These are phyloP conservation scores for Rhingia campestris DNA, from an alignment of 2,888 invertebrate genomes.

Conservation along the genomic window DNA sequence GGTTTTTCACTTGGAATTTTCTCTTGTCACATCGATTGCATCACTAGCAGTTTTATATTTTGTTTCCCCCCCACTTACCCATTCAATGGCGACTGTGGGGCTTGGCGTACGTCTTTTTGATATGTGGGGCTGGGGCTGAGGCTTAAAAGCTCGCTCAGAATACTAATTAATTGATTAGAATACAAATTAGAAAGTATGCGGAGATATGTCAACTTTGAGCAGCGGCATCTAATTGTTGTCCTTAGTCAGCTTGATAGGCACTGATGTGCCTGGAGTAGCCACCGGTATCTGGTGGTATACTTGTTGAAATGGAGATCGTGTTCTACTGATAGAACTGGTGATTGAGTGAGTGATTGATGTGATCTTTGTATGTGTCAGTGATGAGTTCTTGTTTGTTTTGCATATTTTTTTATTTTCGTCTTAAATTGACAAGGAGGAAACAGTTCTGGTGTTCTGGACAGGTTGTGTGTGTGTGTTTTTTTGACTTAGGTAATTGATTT, in stretches of 20 bases:
- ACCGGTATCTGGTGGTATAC: not conserved
- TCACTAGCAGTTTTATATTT: constrained; percentile 52
- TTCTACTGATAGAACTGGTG: constrained; percentile 22
- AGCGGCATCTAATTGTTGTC: constrained; percentile 39
- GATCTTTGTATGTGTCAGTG: constrained; percentile 38
- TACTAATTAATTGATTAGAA: constrained; percentile 67
- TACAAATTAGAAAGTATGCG: constrained; percentile 46
- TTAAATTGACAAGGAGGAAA: constrained; percentile 52
- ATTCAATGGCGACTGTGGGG: constrained; percentile 12
- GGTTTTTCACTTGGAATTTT: constrained; percentile 61
- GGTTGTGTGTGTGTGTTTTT: not conserved
- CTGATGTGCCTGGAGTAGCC: not conserved
- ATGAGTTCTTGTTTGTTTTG: constrained; percentile 20
- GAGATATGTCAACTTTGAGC: constrained; percentile 35
- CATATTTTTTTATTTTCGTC: not conserved
- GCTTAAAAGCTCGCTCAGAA: constrained; percentile 24
- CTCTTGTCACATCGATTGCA: constrained; percentile 69
- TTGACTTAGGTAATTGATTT: not conserved
- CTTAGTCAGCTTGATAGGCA: constrained; percentile 9
- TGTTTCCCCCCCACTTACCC: not conserved
- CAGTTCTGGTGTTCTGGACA: constrained; percentile 27
- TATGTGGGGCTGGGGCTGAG: constrained; percentile 10
- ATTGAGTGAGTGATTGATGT: constrained; percentile 54
- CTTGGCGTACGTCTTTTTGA: constrained; percentile 39
- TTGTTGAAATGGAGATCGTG: constrained; percentile 29